Percentiles rank a stretch among this genome's conserved stretches.
Evolutionary conservation across 2,797 vertebrate species (phyloP).

Genomic region (Paguma larvata): DNA sequence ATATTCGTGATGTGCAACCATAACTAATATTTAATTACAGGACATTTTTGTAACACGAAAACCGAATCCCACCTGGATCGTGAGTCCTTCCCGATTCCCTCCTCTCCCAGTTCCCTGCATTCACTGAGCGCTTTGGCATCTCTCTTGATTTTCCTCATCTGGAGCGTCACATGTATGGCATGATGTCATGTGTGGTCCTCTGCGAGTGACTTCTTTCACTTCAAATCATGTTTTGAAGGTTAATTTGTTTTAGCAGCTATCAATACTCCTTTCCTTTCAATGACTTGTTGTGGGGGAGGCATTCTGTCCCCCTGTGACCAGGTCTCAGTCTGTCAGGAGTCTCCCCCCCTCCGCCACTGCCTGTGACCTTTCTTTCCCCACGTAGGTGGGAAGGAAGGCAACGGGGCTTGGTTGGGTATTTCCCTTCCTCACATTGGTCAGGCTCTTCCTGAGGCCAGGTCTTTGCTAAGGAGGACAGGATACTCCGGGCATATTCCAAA

Average conservation of each 20-base stretch:
- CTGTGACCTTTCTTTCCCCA: not conserved
- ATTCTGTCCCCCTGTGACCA: not conserved
- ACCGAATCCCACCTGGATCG: not conserved
- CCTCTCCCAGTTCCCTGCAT: not conserved
- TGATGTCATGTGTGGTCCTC: not conserved
- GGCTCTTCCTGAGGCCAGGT: not conserved
- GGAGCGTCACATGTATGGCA: not conserved
- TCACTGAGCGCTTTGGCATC: not conserved
- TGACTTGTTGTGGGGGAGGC: not conserved
- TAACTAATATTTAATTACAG: not conserved
- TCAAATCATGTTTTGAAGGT: not conserved
- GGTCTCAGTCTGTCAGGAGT: not conserved
- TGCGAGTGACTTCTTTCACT: not conserved
- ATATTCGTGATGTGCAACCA: not conserved
- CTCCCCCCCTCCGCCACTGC: not conserved
- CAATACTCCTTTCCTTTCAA: not conserved
- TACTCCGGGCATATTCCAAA: not conserved
- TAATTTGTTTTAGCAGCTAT: not conserved
- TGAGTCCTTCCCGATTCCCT: not conserved
- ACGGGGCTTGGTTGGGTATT: not conserved
- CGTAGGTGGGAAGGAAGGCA: not conserved
- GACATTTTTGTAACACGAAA: not conserved
- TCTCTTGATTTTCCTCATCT: not conserved
- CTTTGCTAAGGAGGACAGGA: not conserved
- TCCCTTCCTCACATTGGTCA: not conserved